Percentiles rank a stretch among this genome's conserved stretches.
Conservation (phyloP, 2,113 vertebrate species). For the Atrichornis clamosus region DNA sequence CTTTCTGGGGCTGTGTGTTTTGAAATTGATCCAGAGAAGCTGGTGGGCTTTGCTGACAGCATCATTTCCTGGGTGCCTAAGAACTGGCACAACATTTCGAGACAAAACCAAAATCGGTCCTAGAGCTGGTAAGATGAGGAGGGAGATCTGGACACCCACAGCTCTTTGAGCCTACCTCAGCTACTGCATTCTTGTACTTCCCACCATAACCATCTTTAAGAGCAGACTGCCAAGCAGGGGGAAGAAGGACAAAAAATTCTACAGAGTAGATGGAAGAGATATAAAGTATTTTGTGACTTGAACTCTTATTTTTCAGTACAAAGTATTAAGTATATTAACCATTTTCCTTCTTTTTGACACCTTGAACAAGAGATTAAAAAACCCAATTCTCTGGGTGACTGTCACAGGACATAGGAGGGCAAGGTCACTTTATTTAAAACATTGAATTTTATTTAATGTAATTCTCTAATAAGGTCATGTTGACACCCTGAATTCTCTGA, state of each 20-base stretch:
- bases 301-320: neutral
- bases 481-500: neutral
- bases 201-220: neutral
- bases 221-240: neutral
- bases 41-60: neutral
- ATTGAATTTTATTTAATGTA: neutral
- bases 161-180: neutral
- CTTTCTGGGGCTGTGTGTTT: neutral
- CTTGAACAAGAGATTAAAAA: constrained; percentile 5
- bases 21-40: neutral
- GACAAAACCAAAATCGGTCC: neutral
- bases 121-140: neutral
- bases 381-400: neutral
- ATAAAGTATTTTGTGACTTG: neutral
- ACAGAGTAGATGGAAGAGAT: neutral
- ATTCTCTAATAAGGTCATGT: neutral
- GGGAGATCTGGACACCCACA: neutral
- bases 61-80: neutral
- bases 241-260: neutral
- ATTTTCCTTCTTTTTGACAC: neutral
- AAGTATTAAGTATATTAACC: neutral
- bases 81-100: neutral
- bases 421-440: constrained; percentile 21
- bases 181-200: neutral
- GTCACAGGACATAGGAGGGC: neutral